These are phyloP conservation scores for Melipona bicolor DNA, from an alignment of 2,888 invertebrate genomes.

Conservation along the genomic window DNA sequence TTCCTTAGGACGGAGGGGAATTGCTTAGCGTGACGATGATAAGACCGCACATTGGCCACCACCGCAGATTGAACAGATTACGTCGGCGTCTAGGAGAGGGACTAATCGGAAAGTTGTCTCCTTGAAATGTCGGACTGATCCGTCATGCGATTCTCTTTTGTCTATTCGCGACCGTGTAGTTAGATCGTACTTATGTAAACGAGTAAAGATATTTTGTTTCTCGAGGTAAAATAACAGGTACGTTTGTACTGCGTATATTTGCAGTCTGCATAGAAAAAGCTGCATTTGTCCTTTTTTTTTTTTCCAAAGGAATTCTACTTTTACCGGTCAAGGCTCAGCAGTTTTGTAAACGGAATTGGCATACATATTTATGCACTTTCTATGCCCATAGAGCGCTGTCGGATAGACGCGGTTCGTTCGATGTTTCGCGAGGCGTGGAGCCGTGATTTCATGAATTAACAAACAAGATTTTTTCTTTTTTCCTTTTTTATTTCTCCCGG, in stretches of 20 bases:
- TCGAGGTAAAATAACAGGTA: not conserved
- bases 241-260: not conserved
- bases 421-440: slow-evolving; percentile 1
- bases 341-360: slow-evolving; percentile 8
- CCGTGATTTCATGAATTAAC: slow-evolving; percentile 2
- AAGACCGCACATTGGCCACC: slow-evolving; percentile 13
- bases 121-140: slow-evolving; percentile 59
- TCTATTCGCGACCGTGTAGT: slow-evolving; percentile 34
- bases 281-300: not conserved
- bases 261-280: not conserved
- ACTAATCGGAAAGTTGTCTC: slow-evolving; percentile 54
- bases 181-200: slow-evolving; percentile 53
- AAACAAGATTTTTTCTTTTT: not conserved
- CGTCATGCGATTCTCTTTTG: slow-evolving; percentile 56
- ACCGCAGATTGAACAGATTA: slow-evolving; percentile 27
- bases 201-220: slow-evolving; percentile 34
- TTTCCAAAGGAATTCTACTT: not conserved
- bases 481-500: too few relatives aligned
- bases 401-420: not conserved
- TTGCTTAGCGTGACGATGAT: slow-evolving; percentile 33
- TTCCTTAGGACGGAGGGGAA: slow-evolving; percentile 5
- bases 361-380: slow-evolving; percentile 24
- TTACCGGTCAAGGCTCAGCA: not conserved
- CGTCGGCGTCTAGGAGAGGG: not conserved
- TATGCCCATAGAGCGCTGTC: not conserved